Conservation (phyloP, 2,797 vertebrate genomes). For the Rhadinocentrus ornatus region DNA sequence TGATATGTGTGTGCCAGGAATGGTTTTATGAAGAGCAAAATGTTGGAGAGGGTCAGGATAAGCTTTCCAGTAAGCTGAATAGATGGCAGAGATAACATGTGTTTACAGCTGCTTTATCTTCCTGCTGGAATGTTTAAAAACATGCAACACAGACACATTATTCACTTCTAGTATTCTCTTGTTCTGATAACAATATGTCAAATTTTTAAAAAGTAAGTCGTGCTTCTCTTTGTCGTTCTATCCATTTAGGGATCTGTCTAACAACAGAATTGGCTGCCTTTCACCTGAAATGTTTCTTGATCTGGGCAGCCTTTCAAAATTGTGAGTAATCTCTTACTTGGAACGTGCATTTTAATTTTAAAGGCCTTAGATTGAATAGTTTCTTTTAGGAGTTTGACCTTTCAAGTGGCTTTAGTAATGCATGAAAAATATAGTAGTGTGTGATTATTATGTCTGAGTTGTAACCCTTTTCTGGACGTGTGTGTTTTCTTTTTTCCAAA, state of each 20-base stretch:
- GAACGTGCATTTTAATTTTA: constrained; percentile 36
- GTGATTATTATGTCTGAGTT: constrained; percentile 3
- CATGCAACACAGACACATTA: constrained; percentile 11
- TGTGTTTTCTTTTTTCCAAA: constrained; percentile 24
- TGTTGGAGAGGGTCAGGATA: constrained; percentile 51
- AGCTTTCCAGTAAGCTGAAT: constrained; percentile 42
- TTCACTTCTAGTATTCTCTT: constrained; percentile 1
- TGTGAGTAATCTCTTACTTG: constrained; percentile 85
- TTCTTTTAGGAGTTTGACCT: constrained; percentile 8
- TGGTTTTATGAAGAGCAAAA: constrained; percentile 50
- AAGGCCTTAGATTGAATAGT: constrained; percentile 21
- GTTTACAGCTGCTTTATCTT: constrained; percentile 39
- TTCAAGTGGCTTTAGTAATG: constrained; percentile 16
- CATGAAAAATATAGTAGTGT: neutral
- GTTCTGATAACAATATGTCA: neutral
- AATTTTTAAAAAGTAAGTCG: neutral
- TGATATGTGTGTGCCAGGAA: constrained; percentile 19
- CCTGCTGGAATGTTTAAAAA: constrained; percentile 6
- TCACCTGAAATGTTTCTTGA: constrained; percentile 89
- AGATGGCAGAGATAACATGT: constrained; percentile 18
- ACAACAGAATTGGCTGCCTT: constrained; percentile 94
- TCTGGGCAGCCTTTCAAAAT: constrained; percentile 88
- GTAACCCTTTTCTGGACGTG: constrained; percentile 25
- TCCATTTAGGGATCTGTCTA: constrained; percentile 89
- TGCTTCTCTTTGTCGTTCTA: constrained; percentile 28